These are phyloP conservation scores for Chironomus tentans DNA, from an alignment of 2,888 invertebrate genomes.

Conservation along the genomic window DNA sequence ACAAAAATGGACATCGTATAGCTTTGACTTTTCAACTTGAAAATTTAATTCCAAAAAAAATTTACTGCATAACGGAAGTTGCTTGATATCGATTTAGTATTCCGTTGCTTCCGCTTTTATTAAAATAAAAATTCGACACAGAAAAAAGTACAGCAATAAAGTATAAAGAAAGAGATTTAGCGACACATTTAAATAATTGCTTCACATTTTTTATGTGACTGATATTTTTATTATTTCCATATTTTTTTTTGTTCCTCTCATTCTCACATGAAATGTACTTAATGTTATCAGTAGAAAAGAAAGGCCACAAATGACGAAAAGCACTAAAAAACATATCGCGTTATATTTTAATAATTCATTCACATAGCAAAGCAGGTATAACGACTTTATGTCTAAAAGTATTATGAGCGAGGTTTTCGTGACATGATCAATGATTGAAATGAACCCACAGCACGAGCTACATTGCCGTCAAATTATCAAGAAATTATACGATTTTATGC, in stretches of 20 bases:
- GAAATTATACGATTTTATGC: conserved; percentile 3
- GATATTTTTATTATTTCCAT: too few species aligned
- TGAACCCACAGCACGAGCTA: conserved; percentile 16
- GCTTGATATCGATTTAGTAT: too few species aligned
- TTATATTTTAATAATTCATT: not conserved
- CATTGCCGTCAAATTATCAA: conserved; percentile 16
- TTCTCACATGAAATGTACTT: not conserved
- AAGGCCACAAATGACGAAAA: not conserved
- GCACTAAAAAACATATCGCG: not conserved
- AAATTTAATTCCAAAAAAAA: too few species aligned
- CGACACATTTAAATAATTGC: not conserved
- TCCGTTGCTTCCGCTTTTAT: too few species aligned
- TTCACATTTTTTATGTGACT: too few species aligned
- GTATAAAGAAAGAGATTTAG: not conserved
- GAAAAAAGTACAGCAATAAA: not conserved
- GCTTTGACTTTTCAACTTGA: too few species aligned
- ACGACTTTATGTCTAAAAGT: not conserved
- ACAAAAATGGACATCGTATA: too few species aligned
- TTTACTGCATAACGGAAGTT: too few species aligned
- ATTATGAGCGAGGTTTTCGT: not conserved
- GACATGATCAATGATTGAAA: conserved; percentile 17
- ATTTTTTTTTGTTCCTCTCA: not conserved
- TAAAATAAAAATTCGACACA: not conserved
- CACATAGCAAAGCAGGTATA: not conserved
- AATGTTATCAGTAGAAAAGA: not conserved